phyloP scores from a whole-genome alignment of 2,797 vertebrate genomes.

The Onychomys torridus region DNA sequence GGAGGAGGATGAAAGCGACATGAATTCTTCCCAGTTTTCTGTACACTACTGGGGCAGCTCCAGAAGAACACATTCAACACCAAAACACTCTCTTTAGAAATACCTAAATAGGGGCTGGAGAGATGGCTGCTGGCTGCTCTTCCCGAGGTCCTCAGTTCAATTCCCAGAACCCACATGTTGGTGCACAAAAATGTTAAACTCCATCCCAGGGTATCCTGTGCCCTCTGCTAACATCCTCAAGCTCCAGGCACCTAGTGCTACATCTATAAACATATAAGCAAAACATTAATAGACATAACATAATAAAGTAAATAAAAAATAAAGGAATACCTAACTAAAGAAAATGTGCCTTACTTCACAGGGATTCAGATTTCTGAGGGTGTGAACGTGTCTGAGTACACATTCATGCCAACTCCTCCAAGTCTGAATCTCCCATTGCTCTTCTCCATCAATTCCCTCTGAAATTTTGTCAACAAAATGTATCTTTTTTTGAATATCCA shows the following conservation, averaged over 20 bases:
- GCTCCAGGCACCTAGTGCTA: background rate
- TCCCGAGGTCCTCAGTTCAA: too few relatives aligned
- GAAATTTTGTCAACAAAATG: background rate
- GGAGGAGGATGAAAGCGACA: background rate
- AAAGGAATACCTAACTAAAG: background rate
- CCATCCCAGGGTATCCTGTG: background rate
- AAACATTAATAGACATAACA: background rate
- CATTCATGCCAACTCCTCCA: fast-evolving
- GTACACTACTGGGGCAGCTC: fast-evolving
- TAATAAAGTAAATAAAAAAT: background rate
- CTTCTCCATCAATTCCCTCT: background rate
- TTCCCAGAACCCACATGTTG: background rate
- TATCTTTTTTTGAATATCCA: background rate
- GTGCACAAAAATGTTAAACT: background rate
- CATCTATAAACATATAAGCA: background rate
- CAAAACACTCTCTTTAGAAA: background rate
- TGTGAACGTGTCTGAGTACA: background rate
- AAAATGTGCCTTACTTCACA: background rate
- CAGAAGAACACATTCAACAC: background rate
- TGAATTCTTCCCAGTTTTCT: background rate
- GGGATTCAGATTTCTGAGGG: background rate
- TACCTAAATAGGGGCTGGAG: background rate
- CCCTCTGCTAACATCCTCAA: background rate
- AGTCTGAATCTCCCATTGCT: too few relatives aligned
- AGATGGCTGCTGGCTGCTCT: background rate